A percentile compares a stretch with the other conserved stretches of the same genome.
phyloP scores from a whole-genome alignment of 1,140 invertebrate genomes.

The Armadillidium nasatum region DNA sequence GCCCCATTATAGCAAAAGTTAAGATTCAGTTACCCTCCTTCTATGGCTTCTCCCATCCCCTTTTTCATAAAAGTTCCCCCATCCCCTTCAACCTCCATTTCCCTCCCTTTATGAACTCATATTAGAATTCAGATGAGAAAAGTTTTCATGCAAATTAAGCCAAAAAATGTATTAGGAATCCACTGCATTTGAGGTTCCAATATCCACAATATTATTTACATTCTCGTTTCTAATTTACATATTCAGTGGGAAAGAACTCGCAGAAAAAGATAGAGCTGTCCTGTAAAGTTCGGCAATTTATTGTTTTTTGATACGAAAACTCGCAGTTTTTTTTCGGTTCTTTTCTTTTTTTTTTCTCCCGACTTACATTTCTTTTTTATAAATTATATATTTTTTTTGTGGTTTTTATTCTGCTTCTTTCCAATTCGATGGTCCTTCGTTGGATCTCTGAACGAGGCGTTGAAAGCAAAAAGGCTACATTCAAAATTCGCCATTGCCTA shows the following conservation, averaged over 20 bases:
- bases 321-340: background rate
- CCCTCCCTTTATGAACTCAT: background rate
- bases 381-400: no score
- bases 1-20: no score
- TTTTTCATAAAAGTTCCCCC: background rate
- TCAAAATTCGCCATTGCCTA: background rate
- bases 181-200: background rate
- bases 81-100: background rate
- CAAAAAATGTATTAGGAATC: slow-evolving; percentile 10
- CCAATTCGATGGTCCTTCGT: background rate
- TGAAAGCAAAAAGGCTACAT: background rate
- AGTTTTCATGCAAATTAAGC: slow-evolving; percentile 10
- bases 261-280: slow-evolving; percentile 7
- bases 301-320: slow-evolving; percentile 8
- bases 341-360: background rate
- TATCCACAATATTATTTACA: slow-evolving; percentile 12
- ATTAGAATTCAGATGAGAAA: slow-evolving; percentile 8
- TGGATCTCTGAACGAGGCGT: background rate
- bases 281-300: background rate
- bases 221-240: background rate
- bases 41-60: background rate
- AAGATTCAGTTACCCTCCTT: no score
- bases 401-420: no score
- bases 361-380: no score
- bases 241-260: slow-evolving; percentile 7